Percentiles rank a stretch among this genome's conserved stretches.
phyloP scores from a whole-genome alignment of 2,797 vertebrate species.

The Coluber constrictor region DNA sequence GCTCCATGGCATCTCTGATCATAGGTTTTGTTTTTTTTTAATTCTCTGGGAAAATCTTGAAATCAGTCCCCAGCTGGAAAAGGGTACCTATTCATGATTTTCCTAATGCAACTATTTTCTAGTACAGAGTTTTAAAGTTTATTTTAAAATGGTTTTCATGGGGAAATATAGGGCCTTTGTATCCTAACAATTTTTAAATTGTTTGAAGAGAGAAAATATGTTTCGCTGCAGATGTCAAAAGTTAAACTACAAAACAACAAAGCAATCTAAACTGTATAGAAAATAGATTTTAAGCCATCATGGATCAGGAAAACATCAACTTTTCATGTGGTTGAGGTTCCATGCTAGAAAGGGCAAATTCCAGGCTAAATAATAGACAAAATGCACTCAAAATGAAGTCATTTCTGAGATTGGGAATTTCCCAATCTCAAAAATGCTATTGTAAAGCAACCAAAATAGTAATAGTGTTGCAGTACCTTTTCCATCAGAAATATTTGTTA shows the following conservation, averaged over 20 bases:
- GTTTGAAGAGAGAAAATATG: not conserved
- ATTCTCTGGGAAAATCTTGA: not conserved
- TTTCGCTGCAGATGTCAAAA: not conserved
- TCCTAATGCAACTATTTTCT: not conserved
- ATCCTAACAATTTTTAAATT: not conserved
- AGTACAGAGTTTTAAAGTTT: not conserved
- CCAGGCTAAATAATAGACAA: not conserved
- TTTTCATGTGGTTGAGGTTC: not conserved
- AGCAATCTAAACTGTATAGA: not conserved
- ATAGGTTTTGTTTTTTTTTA: not conserved
- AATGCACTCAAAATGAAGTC: not conserved
- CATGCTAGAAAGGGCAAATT: not conserved
- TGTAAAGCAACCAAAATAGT: not conserved
- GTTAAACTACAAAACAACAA: not conserved
- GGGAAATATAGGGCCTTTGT: not conserved
- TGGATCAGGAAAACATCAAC: not conserved
- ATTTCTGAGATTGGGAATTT: not conserved
- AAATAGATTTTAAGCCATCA: too few relatives aligned
- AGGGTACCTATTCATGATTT: not conserved
- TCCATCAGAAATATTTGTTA: not conserved
- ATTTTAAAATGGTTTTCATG: not conserved
- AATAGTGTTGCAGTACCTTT: not conserved
- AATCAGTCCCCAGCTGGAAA: not conserved
- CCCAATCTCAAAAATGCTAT: not conserved
- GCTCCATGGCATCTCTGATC: not conserved